Base-by-base conservation (phyloP, 1,140 invertebrate genomes). In the Chionoecetes opilio region DNA sequence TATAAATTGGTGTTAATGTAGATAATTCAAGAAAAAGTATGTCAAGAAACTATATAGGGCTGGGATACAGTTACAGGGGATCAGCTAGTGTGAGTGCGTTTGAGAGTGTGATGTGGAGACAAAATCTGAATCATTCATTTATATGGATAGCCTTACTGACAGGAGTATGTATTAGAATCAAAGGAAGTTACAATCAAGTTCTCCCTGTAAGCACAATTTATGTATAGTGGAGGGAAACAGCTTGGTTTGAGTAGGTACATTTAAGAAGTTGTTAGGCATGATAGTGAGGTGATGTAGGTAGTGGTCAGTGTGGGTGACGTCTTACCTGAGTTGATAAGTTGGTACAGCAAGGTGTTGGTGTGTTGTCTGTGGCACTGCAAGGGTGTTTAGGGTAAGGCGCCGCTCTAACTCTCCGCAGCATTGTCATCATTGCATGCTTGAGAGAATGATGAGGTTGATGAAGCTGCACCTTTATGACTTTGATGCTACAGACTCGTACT, bases 371-470 rank as follows among this genome's bases (percentile, higher is more conserved):
- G 5, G 26, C 6, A 75, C 53, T 21, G 26, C 53, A 75, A 75
- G 9, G 53, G 63, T 26, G n/a, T 75, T n/a, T 75, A 2, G 63
- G 63, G 63, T 75, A 75, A 75, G 63, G 63, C n/a, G n/a, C n/a
- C n/a, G n/a, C n/a, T n/a, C 6, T 75, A n/a, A 17, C 63, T 75
- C n/a, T 26, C 0, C 1, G 9, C 63, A 75, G 63, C 63, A 75
- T 75, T 75, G n/a, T n/a, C 26, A 75, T 17, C 63, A 75, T 75
- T 75, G 63, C 63, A 75, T 75, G 63, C n/a, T 21, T 75, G 63
- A 75, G 63, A 26, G 63, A 75, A 75, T 75, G 63, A 75, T 75
- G 63, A 75, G 63, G 63, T 75, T 26, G 63, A 75, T 75, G 63
- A 75, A 75, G 21, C 26, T 75, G 63, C 63, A 75, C 63, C n/a